phyloP scores from a whole-genome alignment of 1,140 invertebrate species.

The Eulimnadia texana region DNA sequence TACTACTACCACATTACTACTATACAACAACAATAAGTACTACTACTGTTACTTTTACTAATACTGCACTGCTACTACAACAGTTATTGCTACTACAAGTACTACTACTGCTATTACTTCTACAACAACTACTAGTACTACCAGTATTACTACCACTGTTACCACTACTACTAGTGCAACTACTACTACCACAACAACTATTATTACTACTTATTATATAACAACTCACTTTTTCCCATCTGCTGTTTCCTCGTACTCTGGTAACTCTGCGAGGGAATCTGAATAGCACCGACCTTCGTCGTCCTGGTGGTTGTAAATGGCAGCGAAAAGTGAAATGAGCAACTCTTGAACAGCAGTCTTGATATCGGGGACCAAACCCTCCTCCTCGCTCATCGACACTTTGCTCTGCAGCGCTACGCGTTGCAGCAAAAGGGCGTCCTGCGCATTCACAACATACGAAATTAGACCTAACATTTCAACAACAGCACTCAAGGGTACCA shows the following conservation, averaged over 20 bases:
- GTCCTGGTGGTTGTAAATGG: constrained; percentile 89
- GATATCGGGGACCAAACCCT: constrained; percentile 77
- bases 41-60: too few species aligned
- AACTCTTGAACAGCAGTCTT: constrained; percentile 76
- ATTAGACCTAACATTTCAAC: constrained; percentile 4
- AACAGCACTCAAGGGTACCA: constrained; percentile 1
- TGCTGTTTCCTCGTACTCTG: constrained; percentile 62
- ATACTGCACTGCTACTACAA: too few species aligned
- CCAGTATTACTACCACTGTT: too few species aligned
- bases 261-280: constrained; percentile 86
- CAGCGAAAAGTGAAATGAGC: constrained; percentile 78
- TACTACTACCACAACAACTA: too few species aligned
- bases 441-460: constrained; percentile 16
- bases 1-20: too few species aligned
- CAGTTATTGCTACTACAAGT: too few species aligned
- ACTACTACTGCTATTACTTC: too few species aligned
- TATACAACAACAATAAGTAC: too few species aligned
- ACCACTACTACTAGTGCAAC: too few species aligned
- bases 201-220: too few species aligned
- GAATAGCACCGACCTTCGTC: constrained; percentile 90
- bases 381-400: constrained; percentile 53
- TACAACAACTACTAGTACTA: too few species aligned
- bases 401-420: constrained; percentile 83
- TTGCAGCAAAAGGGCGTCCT: constrained; percentile 86
- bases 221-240: constrained; percentile 44